Percentiles rank a stretch among this genome's conserved stretches.
Conservation (phyloP, 2,797 vertebrate species). For the Epinephelus awoara region DNA sequence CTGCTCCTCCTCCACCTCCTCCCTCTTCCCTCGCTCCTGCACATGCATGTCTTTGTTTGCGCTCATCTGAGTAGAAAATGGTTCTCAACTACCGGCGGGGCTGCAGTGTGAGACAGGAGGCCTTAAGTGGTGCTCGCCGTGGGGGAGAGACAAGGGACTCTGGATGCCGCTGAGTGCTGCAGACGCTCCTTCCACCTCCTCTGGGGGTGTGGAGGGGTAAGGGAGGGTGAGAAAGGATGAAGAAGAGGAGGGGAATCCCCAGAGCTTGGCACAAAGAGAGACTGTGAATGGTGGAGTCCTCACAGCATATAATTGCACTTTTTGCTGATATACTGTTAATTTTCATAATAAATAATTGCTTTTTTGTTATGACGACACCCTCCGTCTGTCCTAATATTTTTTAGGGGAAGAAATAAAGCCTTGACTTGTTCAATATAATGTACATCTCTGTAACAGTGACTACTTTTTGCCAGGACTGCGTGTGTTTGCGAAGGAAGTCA, state of each 20-base stretch:
- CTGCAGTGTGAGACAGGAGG: constrained; percentile 72
- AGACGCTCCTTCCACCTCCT: constrained; percentile 27
- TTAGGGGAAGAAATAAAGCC: background rate
- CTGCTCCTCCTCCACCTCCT: constrained; percentile 19
- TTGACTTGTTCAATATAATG: background rate
- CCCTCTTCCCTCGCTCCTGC: constrained; percentile 46
- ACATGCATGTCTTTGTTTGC: constrained; percentile 83
- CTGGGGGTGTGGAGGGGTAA: constrained; percentile 24
- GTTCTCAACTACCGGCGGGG: constrained; percentile 58
- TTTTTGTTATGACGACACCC: background rate
- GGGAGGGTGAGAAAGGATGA: constrained; percentile 30
- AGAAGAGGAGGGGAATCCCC: constrained; percentile 52
- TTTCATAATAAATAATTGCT: constrained; percentile 1
- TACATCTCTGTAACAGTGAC: background rate
- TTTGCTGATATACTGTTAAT: constrained; percentile 8
- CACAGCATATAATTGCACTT: constrained; percentile 16
- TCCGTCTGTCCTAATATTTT: background rate
- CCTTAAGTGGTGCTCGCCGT: constrained; percentile 65
- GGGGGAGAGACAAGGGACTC: constrained; percentile 25
- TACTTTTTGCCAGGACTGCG: background rate
- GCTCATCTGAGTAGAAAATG: constrained; percentile 84
- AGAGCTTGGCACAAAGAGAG: constrained; percentile 36
- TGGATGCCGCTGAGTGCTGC: constrained; percentile 42
- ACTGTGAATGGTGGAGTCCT: constrained; percentile 23
- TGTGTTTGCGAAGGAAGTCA: background rate